Conservation (phyloP, 2,113 vertebrate genomes). For the Panthera uncia region DNA sequence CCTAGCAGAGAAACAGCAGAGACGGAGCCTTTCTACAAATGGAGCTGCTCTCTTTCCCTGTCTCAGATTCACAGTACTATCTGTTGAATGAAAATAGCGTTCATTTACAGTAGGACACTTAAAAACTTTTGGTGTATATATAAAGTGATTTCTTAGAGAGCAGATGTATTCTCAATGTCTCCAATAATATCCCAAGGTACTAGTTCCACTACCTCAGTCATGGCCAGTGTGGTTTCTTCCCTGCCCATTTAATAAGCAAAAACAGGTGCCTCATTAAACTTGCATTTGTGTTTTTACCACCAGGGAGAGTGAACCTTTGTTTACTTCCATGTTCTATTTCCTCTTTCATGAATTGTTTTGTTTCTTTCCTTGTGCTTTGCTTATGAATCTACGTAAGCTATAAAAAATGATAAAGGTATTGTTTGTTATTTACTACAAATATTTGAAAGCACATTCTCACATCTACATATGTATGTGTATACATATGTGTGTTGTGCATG, state of each 20-base stretch:
- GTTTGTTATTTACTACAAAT: not conserved
- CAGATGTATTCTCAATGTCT: not conserved
- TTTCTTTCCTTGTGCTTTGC: not conserved
- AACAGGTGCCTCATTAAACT: not conserved
- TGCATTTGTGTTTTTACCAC: constrained; percentile 12
- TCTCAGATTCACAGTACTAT: not conserved
- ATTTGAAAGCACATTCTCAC: not conserved
- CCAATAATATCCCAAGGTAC: not conserved
- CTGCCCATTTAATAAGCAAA: not conserved
- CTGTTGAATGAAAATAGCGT: not conserved
- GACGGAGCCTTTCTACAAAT: not conserved
- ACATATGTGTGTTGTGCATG: not conserved
- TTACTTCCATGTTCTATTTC: not conserved
- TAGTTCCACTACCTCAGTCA: not conserved
- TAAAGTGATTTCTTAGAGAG: not conserved
- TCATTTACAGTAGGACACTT: not conserved
- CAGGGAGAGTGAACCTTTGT: not conserved
- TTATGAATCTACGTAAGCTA: not conserved
- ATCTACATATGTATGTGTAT: not conserved
- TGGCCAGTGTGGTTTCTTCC: not conserved
- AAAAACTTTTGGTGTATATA: not conserved
- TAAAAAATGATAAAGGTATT: not conserved
- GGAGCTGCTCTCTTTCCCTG: not conserved
- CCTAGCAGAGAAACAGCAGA: not conserved
- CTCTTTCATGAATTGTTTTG: not conserved